A percentile compares a stretch with the other conserved stretches of the same genome.
These are phyloP conservation scores for Apodemus agrarius DNA, from an alignment of 2,797 vertebrate species.

Conservation along the genomic window DNA sequence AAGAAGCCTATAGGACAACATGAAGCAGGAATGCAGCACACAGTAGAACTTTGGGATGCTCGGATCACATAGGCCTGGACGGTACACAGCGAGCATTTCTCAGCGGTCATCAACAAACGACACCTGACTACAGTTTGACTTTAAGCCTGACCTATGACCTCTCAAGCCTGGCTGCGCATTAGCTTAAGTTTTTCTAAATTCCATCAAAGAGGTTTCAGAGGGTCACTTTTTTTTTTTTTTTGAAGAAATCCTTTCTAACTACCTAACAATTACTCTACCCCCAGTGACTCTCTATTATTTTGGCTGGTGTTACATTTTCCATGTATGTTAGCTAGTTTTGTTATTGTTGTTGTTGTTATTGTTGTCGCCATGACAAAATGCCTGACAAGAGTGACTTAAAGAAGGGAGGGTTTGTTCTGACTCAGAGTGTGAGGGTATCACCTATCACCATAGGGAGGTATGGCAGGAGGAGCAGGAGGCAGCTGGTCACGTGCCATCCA, in stretches of 20 bases:
- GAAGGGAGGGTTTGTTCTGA: background rate
- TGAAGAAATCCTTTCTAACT: background rate
- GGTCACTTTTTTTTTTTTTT: background rate
- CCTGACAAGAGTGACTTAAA: background rate
- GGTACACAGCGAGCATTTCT: fast-evolving
- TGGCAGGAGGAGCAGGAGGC: background rate
- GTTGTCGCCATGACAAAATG: background rate
- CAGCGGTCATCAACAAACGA: background rate
- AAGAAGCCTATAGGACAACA: background rate
- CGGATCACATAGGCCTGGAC: background rate
- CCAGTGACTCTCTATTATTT: background rate
- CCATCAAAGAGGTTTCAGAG: background rate
- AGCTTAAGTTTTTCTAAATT: background rate
- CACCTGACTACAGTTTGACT: background rate
- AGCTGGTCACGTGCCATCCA: background rate
- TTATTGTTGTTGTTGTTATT: too few species aligned
- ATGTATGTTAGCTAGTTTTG: background rate
- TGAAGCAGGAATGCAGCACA: background rate
- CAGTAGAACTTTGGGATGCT: background rate
- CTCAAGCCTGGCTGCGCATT: background rate
- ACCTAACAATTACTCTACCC: background rate
- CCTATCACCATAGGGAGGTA: background rate
- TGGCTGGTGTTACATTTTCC: background rate
- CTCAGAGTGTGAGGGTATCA: background rate
- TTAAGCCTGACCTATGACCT: background rate